These are phyloP conservation scores for Perognathus longimembris DNA, from an alignment of 2,113 vertebrate genomes.

Conservation along the genomic window DNA sequence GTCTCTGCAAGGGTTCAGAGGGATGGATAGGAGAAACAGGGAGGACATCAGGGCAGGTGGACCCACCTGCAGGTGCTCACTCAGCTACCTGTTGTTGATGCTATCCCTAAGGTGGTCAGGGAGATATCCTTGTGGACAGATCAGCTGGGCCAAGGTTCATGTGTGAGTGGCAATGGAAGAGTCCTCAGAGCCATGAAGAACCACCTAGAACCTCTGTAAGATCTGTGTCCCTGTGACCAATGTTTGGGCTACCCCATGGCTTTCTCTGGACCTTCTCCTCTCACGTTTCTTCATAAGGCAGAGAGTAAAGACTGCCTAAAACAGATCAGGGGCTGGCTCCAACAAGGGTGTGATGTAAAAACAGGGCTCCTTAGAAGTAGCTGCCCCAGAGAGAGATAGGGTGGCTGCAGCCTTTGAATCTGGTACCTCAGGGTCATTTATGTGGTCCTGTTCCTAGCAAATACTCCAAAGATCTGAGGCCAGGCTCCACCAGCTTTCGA, in stretches of 20 bases:
- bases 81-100: not conserved
- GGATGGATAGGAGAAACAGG: not conserved
- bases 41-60: not conserved
- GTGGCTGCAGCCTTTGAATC: not conserved
- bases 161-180: not conserved
- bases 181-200: not conserved
- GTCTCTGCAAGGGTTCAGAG: not conserved
- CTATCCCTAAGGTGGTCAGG: too few species aligned
- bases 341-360: rapidly evolving
- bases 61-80: too few species aligned
- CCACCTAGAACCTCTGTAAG: not conserved
- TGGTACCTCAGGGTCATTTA: not conserved
- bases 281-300: not conserved
- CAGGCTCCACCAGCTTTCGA: not conserved
- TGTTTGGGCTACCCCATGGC: not conserved
- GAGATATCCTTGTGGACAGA: too few species aligned
- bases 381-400: not conserved
- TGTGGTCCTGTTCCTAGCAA: not conserved
- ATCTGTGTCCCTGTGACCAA: not conserved
- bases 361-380: too few species aligned
- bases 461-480: not conserved
- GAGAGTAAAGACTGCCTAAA: not conserved
- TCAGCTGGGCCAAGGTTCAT: not conserved
- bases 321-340: not conserved
- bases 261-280: not conserved